Base-by-base conservation (phyloP, 2,888 invertebrate genomes). In the Tetragnatha montana region DNA sequence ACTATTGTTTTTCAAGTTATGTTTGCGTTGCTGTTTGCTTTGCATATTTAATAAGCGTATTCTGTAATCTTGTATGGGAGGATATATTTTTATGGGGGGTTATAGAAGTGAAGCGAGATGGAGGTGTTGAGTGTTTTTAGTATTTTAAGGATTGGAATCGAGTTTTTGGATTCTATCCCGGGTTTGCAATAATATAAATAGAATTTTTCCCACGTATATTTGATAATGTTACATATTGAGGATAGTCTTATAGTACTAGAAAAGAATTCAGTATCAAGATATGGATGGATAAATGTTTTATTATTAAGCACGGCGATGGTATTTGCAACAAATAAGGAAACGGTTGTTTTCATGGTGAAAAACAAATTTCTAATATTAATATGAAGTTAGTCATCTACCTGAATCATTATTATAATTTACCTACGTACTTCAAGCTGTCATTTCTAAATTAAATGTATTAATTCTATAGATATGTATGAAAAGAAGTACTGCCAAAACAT, bases 21-120 rank as follows among this genome's bases (percentile, higher is more conserved):
- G 35, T 35, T 35, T 35, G 35, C 60, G 60, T 49, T 7, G 7
- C 49, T 47, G 14, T 47, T 75, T n/a, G 60, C 47, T 12, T 47
- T 75, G 75, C 75, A 75, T 75, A 49, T 17, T n/a, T 75, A 75
- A 75, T 75, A 75, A 75, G 75, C 14, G 47, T 49, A 50, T 6
- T n/a, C 14, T n/a, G n/a, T 75, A 47, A 75, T 75, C 47, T n/a
- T 35, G 35, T 2, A 35, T n/a, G 8, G 17, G 75, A 75, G 75
- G 17, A 47, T 60, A 60, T 10, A 0, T 60, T 17, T 17, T 60
- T 60, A 60, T 60, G 6, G 60, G 1, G 6, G 60, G 14, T 35
- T 10, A 60, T 60, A 60, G 8, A n/a, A n/a, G n/a, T 7, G 60
- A 12, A 12, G 6, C 17, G 60, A 1, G 60, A 60, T n/a, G n/a